Base-by-base conservation (phyloP, 1,140 invertebrate genomes). In the Trachymyrmex cornetzi region DNA sequence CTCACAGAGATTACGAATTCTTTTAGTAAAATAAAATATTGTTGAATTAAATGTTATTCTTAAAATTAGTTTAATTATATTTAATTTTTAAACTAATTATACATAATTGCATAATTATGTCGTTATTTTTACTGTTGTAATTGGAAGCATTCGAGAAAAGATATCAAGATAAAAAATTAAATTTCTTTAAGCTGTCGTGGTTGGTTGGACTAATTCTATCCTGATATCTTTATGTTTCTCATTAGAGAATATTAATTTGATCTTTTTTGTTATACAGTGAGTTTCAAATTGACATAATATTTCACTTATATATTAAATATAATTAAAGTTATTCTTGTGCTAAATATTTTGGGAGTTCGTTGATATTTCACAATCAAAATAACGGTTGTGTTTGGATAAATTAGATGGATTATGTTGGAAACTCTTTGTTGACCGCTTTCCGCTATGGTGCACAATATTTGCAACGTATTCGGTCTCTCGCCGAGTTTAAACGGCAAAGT, bases 401-500 rank as follows among this genome's bases (percentile, higher is more conserved):
- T 86, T 69, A 74, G 71, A 74, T 55, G 50, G 27, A 59, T 82
- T 79, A 74, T 80, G 38, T 48, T 27, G 44, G 44, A 50, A 84
- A 75, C 38, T 50, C 24, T 90, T 90, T 34, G 66, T 85, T 85
- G 53, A 44, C 55, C 30, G 22, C 63, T 64, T 71, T 87, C 63
- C 44, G 75, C 38, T 59, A 66, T 69, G 22, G 22, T 66, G 77
- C 19, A 44, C 59, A 90, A 80, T 87, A 75, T 80, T 85, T 89
- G 27, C 9, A 5, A 2, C 53, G 30, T 77, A 38, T 24, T 53
- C 61, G 34, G 57, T 77, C 57, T 77, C 55, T 57, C 30, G n/a
- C n/a, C 12, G 34, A 59, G 67, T 74, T 74, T 61, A 69, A 48
- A 75, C 55, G 55, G 69, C 69, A 74, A 22, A 82, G 67, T 84